Base-by-base conservation (phyloP, 2,888 invertebrate species). In the Eupeodes latifasciatus region DNA sequence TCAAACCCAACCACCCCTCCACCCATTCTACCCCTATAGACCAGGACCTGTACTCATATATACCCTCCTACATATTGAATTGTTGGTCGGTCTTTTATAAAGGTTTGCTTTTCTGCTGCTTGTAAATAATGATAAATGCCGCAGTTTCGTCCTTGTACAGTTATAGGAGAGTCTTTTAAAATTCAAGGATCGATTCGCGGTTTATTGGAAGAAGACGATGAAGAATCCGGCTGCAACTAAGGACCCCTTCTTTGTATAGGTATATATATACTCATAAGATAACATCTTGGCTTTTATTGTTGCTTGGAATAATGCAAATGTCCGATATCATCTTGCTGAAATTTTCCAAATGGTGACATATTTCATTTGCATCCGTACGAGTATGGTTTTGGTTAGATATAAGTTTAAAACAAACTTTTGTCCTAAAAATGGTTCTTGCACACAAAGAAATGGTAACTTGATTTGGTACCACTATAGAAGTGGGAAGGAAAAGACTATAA, bases 131-230 rank as follows among this genome's bases (percentile, higher is more conserved):
- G 87, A 87, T 84, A 87, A 84, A 87, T 81, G 87, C 74, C 72
- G 64, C 53, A 74, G 51, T 57, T 64, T 53, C 74, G 49, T 78
- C 74, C 74, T 84, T 85, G 77, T 59, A 66, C 27, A 49, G n/a
- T 66, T 66, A 51, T 27, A 27, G 27, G 27, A 62, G 44, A 88
- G 88, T 85, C 77, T 84, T 74, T 88, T 81, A 81, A 88, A 81
- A 88, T 88, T 81, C 88, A 85, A 77, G 81, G 64, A 88, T 88
- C 88, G 76, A 85, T 85, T 88, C 88, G 85, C 88, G 88, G 85
- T 88, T 85, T 88, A 79, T 69, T 87, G 76, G 66, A 40, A 16
- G 11, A 69, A 53, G 12, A 16, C 34, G 16, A 51, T 14, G 51
- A 67, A 51, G 19, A 76, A 79, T 69, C 57, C 74, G 40, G 16